Conservation (phyloP, 2,797 vertebrate genomes). For the Clarias platycephalus region DNA sequence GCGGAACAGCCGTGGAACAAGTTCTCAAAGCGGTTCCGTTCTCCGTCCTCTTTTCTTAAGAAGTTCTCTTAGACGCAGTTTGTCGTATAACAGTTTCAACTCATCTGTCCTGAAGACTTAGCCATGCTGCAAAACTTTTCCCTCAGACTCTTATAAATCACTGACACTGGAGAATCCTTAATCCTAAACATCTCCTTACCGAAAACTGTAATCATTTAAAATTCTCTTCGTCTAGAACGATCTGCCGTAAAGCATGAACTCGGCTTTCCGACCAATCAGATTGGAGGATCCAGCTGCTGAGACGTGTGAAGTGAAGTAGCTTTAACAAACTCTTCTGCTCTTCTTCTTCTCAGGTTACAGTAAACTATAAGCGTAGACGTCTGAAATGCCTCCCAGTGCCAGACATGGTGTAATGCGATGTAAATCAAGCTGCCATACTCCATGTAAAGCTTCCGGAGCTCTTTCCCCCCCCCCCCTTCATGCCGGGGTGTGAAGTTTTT, state of each 20-base stretch:
- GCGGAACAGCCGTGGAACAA: neutral
- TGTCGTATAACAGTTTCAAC: neutral
- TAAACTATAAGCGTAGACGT: neutral
- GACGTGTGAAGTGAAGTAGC: neutral
- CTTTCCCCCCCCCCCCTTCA: neutral
- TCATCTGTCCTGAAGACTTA: neutral
- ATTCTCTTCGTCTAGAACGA: neutral
- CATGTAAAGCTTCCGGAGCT: constrained; percentile 17
- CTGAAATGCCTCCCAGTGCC: neutral
- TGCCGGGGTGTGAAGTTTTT: neutral
- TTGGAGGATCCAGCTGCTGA: neutral
- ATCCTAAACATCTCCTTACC: neutral
- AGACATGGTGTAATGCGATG: constrained; percentile 24
- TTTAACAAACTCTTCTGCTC: neutral
- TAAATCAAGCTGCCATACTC: constrained; percentile 10
- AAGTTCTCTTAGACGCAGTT: neutral
- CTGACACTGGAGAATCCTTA: neutral
- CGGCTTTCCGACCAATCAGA: neutral
- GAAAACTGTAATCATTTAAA: neutral
- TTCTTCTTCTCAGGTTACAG: neutral
- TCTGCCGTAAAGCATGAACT: neutral
- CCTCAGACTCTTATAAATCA: neutral
- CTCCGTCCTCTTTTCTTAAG: neutral
- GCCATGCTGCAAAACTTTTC: neutral
- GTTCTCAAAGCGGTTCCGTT: neutral